Evolutionary conservation across 2,888 invertebrate genomes (phyloP).

Genomic region (Platypus cylindrus): DNA sequence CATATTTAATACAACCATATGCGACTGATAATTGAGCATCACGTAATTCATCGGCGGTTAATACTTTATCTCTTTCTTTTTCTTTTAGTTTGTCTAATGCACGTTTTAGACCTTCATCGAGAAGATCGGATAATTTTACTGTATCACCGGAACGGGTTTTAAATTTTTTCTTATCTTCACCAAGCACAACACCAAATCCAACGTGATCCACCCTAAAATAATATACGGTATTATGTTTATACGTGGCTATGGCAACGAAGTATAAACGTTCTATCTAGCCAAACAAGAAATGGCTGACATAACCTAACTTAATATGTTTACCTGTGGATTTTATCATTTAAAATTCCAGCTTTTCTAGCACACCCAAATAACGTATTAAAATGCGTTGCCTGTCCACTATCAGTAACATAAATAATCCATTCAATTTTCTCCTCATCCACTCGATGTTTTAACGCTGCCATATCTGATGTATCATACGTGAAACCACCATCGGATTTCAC

Average conservation of each 20-base stretch:
- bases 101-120: conserved; percentile 83
- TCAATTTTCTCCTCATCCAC: conserved; percentile 73
- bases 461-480: conserved; percentile 97
- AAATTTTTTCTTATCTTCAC: conserved; percentile 98
- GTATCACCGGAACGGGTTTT: conserved; percentile 97
- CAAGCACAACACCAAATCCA: conserved; percentile 91
- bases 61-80: conserved; percentile 43
- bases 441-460: conserved; percentile 82
- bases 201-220: conserved; percentile 68
- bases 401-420: conserved; percentile 88
- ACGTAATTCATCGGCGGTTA: conserved; percentile 68
- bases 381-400: conserved; percentile 77
- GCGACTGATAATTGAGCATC: conserved; percentile 84
- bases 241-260: neutral
- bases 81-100: conserved; percentile 73
- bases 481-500: conserved; percentile 95
- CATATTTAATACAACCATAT: conserved; percentile 97
- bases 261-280: too few relatives aligned
- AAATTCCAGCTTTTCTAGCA: conserved; percentile 63
- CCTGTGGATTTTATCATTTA: conserved; percentile 41
- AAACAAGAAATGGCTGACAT: too few relatives aligned
- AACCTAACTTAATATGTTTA: conserved; percentile 1
- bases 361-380: conserved; percentile 62
- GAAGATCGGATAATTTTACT: conserved; percentile 64
- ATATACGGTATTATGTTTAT: neutral